Percentiles rank a stretch among this genome's conserved stretches.
Conservation (phyloP, 2,888 invertebrate species). For the Tetanocera ferruginea region DNA sequence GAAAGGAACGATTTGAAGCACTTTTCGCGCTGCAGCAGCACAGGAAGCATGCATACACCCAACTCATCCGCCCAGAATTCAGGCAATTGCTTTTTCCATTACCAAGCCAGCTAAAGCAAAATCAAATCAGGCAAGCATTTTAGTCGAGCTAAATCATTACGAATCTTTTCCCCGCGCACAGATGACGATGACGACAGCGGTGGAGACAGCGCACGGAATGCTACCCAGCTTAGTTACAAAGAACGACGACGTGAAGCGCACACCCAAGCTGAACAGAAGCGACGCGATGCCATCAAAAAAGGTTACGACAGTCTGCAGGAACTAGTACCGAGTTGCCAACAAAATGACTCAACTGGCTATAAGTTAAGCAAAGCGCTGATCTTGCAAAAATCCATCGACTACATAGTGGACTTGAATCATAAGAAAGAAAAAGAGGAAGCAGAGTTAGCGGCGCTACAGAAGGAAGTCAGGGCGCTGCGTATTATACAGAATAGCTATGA, state of each 20-base stretch:
- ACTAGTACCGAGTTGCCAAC: conserved; percentile 93
- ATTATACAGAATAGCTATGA: conserved; percentile 97
- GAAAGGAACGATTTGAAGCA: conserved; percentile 64
- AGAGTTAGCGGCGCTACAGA: conserved; percentile 88
- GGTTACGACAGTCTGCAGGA: conserved; percentile 95
- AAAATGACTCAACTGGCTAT: conserved; percentile 91
- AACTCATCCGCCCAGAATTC: conserved; percentile 86
- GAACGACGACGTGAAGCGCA: conserved; percentile 95
- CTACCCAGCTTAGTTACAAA: conserved; percentile 83
- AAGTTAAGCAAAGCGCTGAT: conserved; percentile 96
- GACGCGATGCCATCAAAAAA: conserved; percentile 96
- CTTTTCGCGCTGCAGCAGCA: conserved; percentile 82
- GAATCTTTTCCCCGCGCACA: conserved; percentile 35
- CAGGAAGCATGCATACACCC: conserved; percentile 83
- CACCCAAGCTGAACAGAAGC: conserved; percentile 95
- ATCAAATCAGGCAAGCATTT: conserved; percentile 30
- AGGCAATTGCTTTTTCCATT: conserved; percentile 69
- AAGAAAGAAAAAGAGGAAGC: conserved; percentile 95
- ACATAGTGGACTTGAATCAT: conserved; percentile 90
- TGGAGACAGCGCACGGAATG: conserved; percentile 68
- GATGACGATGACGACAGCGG: conserved; percentile 78
- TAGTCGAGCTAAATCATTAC: conserved; percentile 33
- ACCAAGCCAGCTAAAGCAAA: conserved; percentile 10
- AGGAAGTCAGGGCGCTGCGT: conserved; percentile 92
- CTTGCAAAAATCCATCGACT: conserved; percentile 93